Percentiles rank a stretch among this genome's conserved stretches.
phyloP scores from a whole-genome alignment of 2,797 vertebrate genomes.

The Ctenopoma kingsleyae region DNA sequence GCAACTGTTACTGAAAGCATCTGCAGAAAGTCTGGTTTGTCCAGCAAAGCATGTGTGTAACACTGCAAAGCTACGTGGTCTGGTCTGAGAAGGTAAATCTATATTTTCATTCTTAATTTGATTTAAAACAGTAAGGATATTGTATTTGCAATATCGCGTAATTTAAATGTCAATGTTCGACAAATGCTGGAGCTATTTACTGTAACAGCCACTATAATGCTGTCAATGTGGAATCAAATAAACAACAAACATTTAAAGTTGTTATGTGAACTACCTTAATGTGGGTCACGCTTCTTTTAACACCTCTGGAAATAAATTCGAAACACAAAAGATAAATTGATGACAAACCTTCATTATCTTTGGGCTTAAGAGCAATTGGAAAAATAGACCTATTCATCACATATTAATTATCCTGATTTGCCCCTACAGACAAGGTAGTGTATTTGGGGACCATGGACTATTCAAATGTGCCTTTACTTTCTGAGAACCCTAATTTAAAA shows the following conservation, averaged over 20 bases:
- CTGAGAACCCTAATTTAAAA: conserved; percentile 58
- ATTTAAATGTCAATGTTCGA: conserved; percentile 16
- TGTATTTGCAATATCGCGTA: conserved; percentile 18
- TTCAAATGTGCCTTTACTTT: conserved; percentile 66
- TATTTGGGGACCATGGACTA: conserved; percentile 47
- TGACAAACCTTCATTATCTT: conserved; percentile 46
- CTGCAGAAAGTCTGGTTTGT: conserved; percentile 38
- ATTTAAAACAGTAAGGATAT: neutral
- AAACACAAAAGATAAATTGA: conserved; percentile 45
- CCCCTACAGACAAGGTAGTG: conserved; percentile 30
- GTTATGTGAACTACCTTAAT: conserved; percentile 23
- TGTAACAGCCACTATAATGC: neutral
- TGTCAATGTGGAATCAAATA: conserved; percentile 8
- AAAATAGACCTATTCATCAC: conserved; percentile 65
- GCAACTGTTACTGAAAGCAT: conserved; percentile 43
- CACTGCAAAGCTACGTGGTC: neutral
- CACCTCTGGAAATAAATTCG: conserved; percentile 28
- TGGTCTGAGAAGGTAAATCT: conserved; percentile 4
- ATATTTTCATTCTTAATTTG: neutral
- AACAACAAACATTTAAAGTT: conserved; percentile 20
- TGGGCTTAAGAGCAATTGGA: conserved; percentile 26
- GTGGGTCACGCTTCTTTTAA: conserved; percentile 3
- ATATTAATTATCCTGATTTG: conserved; percentile 71
- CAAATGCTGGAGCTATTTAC: neutral
- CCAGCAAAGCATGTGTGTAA: conserved; percentile 19